phyloP scores from a whole-genome alignment of 2,797 vertebrate species.

The Molossus molossus region DNA sequence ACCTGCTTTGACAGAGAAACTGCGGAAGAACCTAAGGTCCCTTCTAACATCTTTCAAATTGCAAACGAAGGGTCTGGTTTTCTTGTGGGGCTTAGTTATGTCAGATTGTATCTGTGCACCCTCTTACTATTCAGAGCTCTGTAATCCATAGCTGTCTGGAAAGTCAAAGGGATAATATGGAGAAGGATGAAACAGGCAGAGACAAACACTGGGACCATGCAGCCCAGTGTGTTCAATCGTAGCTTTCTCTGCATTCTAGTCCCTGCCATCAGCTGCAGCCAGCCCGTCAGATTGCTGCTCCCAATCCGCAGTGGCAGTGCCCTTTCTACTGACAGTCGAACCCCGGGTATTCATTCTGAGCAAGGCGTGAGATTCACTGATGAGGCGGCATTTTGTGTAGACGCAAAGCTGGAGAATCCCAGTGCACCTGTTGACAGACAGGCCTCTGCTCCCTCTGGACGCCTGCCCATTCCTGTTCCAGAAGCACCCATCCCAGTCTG shows the following conservation, averaged over 20 bases:
- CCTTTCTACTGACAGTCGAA: slow-evolving; percentile 18
- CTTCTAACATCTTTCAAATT: not conserved
- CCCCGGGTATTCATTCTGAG: not conserved
- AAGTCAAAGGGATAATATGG: not conserved
- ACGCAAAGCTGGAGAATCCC: not conserved
- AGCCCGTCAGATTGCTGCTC: not conserved
- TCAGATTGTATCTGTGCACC: not conserved
- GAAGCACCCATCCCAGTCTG: not conserved
- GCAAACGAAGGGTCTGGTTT: not conserved
- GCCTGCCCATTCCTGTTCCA: fast-evolving
- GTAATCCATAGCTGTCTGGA: not conserved
- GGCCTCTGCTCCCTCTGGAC: not conserved
- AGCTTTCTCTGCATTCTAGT: not conserved
- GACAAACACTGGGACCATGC: fast-evolving
- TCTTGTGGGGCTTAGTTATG: not conserved
- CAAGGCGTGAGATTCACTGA: not conserved
- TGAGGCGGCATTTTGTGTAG: not conserved
- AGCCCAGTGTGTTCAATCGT: fast-evolving
- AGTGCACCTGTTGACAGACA: not conserved
- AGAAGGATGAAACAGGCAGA: not conserved
- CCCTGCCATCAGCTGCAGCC: not conserved
- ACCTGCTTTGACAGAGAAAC: not conserved
- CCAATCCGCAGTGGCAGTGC: not conserved
- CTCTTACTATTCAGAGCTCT: not conserved
- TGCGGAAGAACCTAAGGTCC: not conserved